Evolutionary conservation across 2,113 vertebrate genomes (phyloP).

Genomic region (Merops nubicus): DNA sequence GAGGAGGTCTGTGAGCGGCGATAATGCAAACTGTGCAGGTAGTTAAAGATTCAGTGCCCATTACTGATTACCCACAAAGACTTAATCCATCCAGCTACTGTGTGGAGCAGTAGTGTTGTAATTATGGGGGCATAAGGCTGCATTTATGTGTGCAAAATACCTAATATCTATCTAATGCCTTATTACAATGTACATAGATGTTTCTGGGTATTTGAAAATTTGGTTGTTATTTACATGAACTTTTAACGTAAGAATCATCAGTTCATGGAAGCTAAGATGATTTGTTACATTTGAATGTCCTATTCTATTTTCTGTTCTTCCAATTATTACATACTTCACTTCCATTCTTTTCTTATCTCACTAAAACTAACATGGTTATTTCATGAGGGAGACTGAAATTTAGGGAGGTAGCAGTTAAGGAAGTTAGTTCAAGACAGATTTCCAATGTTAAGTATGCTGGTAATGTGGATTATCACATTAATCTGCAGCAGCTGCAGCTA

Average conservation of each 20-base stretch:
- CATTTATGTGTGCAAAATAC: not conserved
- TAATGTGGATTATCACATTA: accelerated
- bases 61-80: not conserved
- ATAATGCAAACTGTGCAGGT: not conserved
- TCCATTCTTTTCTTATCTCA: not conserved
- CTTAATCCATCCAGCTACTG: not conserved
- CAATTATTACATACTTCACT: not conserved
- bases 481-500: not conserved
- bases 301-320: not conserved
- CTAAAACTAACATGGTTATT: not conserved
- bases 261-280: not conserved
- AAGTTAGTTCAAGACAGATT: not conserved
- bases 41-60: not conserved
- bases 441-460: not conserved
- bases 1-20: not conserved
- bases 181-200: not conserved
- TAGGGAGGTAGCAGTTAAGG: not conserved
- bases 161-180: not conserved
- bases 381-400: not conserved
- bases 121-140: not conserved
- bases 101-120: not conserved
- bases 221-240: not conserved
- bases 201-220: not conserved
- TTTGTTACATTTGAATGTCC: not conserved
- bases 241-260: not conserved